Evolutionary conservation across 2,888 invertebrate species (phyloP).

Genomic region (Crepidodera aurea): DNA sequence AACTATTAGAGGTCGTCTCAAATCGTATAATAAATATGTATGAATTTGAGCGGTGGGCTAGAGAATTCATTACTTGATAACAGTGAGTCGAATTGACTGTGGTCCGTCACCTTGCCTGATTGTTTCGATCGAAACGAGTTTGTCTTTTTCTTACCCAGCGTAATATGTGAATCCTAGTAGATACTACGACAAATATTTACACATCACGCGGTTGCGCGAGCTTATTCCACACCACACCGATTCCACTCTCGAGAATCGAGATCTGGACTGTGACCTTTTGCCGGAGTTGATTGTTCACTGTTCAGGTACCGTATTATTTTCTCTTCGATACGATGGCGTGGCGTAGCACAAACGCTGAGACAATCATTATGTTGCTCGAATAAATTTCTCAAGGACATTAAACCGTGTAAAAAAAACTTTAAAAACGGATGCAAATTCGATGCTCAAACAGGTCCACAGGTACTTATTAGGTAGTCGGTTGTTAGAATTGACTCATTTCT

Average conservation of each 20-base stretch:
- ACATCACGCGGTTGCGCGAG: slow-evolving; percentile 39
- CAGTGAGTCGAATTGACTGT: slow-evolving; percentile 13
- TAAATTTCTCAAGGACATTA: slow-evolving; percentile 22
- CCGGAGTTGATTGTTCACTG: slow-evolving; percentile 23
- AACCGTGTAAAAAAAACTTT: neutral
- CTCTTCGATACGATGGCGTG: slow-evolving; percentile 15
- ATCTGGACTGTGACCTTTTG: slow-evolving; percentile 35
- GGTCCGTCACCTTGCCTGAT: slow-evolving; percentile 9
- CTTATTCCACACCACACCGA: neutral
- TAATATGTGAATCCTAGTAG: slow-evolving; percentile 26
- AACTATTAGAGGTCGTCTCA: no score
- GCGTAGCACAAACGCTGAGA: slow-evolving; percentile 5
- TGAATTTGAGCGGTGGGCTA: no score
- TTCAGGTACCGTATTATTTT: slow-evolving; percentile 28
- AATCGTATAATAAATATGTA: no score
- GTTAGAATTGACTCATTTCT: neutral
- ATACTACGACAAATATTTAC: slow-evolving; percentile 43
- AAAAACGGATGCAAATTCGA: neutral
- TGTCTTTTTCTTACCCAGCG: slow-evolving; percentile 25
- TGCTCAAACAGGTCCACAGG: neutral
- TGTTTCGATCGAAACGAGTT: slow-evolving; percentile 23
- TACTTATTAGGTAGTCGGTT: neutral
- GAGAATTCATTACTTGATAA: no score
- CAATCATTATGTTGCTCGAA: neutral
- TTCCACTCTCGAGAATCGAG: slow-evolving; percentile 21